Evolutionary conservation across 2,113 vertebrate genomes (phyloP).

Genomic region (Melanostigma gelatinosum): DNA sequence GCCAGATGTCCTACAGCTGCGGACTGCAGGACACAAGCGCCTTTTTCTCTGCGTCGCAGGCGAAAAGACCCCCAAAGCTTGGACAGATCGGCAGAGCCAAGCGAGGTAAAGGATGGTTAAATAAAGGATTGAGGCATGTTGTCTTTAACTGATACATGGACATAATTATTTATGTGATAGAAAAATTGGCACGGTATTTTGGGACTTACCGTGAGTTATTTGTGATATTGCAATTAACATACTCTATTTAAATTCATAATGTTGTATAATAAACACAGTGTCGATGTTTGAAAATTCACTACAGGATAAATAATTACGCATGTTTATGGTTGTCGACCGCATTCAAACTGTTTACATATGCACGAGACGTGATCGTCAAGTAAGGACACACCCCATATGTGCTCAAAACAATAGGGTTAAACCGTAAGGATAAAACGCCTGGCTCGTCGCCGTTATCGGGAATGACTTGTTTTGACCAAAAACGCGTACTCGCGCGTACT

Average conservation of each 20-base stretch:
- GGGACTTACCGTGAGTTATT: neutral
- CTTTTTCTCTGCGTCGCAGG: constrained; percentile 94
- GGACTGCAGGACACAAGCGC: constrained; percentile 97
- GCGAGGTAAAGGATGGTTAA: constrained; percentile 86
- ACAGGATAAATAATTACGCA: neutral
- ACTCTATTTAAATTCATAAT: neutral
- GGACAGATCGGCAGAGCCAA: constrained; percentile 98
- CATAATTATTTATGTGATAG: neutral
- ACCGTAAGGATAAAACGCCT: neutral
- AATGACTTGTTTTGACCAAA: constrained; percentile 44
- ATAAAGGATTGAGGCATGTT: neutral
- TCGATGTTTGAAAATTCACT: neutral
- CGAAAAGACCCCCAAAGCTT: constrained; percentile 96
- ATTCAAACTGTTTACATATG: constrained; percentile 50
- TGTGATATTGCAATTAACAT: neutral
- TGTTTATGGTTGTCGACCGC: neutral
- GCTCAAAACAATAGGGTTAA: constrained; percentile 16
- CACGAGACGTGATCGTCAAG: constrained; percentile 14
- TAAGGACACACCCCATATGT: constrained; percentile 59
- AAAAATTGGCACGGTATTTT: neutral
- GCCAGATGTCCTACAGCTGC: constrained; percentile 97
- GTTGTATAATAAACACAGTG: neutral
- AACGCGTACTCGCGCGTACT: neutral
- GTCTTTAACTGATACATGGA: neutral
- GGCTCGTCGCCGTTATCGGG: constrained; percentile 26